These are phyloP conservation scores for Philaenus spumarius DNA, from an alignment of 1,140 invertebrate genomes.

Conservation along the genomic window DNA sequence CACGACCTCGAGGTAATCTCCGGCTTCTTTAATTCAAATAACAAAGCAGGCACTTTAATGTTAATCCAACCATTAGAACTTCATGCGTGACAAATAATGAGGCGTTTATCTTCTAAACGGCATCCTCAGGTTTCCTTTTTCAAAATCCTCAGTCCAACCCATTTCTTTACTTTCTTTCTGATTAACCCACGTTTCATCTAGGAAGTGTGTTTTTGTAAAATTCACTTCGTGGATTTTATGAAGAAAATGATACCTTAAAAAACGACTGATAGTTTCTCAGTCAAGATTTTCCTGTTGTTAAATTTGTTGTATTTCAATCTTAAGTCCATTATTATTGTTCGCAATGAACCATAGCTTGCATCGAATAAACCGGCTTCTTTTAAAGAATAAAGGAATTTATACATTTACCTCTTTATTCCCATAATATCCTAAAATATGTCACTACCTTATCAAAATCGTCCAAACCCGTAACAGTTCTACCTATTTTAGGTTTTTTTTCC, in stretches of 20 bases:
- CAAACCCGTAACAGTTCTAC: too few relatives aligned
- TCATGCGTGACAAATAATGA: background rate
- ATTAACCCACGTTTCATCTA: background rate
- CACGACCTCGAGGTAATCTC: background rate
- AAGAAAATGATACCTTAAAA: background rate
- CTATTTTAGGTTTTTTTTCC: too few relatives aligned
- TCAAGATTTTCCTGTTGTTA: background rate
- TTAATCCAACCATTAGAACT: conserved; percentile 1
- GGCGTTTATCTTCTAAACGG: background rate
- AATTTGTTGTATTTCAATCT: background rate
- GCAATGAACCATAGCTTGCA: background rate
- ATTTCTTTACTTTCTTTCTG: background rate
- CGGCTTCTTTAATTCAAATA: background rate
- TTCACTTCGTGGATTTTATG: background rate
- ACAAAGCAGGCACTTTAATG: background rate
- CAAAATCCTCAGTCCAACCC: background rate
- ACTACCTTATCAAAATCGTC: background rate
- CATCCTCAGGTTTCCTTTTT: background rate
- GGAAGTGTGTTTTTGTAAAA: too few relatives aligned
- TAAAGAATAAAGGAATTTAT: background rate
- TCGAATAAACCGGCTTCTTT: background rate
- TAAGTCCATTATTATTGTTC: background rate
- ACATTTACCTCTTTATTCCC: background rate
- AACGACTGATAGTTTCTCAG: too few relatives aligned
- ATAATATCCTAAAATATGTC: background rate